Evolutionary conservation across 2,113 vertebrate genomes (phyloP).

Genomic region (Merops nubicus): DNA sequence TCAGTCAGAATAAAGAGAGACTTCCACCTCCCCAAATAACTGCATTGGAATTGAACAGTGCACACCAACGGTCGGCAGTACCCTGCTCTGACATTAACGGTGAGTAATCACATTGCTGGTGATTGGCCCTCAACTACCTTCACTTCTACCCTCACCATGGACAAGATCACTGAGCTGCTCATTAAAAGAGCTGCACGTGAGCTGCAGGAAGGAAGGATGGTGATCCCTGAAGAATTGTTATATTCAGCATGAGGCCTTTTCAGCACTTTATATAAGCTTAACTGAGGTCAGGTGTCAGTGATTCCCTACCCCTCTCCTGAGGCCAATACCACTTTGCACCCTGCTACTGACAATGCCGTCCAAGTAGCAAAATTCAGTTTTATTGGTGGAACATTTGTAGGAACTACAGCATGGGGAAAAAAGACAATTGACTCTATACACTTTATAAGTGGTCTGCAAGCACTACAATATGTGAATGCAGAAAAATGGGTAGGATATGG

Average conservation of each 20-base stretch:
- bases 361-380: background rate
- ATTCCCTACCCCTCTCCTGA: constrained; percentile 1
- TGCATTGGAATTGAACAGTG: constrained; percentile 42
- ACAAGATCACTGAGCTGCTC: constrained; percentile 26
- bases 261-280: constrained; percentile 19
- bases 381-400: constrained; percentile 10
- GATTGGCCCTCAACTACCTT: constrained; percentile 40
- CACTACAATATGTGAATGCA: background rate
- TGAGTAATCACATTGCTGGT: constrained; percentile 65
- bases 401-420: background rate
- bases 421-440: background rate
- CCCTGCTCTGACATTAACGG: constrained; percentile 50
- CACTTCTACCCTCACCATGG: background rate
- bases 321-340: background rate
- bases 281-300: constrained; percentile 36
- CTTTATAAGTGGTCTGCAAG: background rate
- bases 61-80: constrained; percentile 10
- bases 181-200: constrained; percentile 32
- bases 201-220: background rate
- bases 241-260: constrained; percentile 13
- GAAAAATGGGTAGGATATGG: background rate
- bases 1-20: constrained; percentile 27
- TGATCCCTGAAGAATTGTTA: constrained; percentile 30
- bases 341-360: background rate
- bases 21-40: constrained; percentile 7